Base-by-base conservation (phyloP, 2,797 vertebrate genomes). In the Takifugu rubripes region DNA sequence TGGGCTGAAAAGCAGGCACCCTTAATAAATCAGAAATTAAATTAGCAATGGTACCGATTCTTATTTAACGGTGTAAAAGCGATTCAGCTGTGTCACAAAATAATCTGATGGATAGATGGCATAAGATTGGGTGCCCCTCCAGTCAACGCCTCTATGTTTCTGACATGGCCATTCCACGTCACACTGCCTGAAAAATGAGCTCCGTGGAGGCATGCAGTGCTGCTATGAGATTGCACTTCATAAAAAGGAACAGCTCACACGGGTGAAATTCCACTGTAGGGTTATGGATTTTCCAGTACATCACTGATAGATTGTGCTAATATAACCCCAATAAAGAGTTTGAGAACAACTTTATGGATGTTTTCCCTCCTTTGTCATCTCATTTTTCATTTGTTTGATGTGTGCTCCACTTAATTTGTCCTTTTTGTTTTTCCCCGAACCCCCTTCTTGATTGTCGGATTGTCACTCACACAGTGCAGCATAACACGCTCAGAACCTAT, bases 281-380 rank as follows among this genome's bases (percentile, higher is more conserved):
- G 91, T 93, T 96, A 97, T 95, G 92, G 94, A 96, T 97, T 97
- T 96, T 93, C 92, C 92, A 94, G 90, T 92, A 92, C 91, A 92
- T 93, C 91, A 89, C 91, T 98, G 95, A 98, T 94, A 95, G 93
- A 97, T 96, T 93, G 94, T 91, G 92, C 93, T 93, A 95, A 98
- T 96, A 96, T 95, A 95, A 94, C 93, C 93, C 93, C 93, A 95
- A 95, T 95, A 94, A 96, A 96, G 93, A 93, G 90, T 90, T 93
- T 79, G 83, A 93, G 92, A 93, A 91, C 92, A 93, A 93, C 91
- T 95, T 94, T 94, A 95, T 90, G 84, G 87, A 90, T 89, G 92
- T 92, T 92, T 90, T 85, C 78, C 91, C 90, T 89, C 87, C 86
- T 88, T 85, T 89, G 83, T 82, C 85, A 72, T 82, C 67, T 83